Base-by-base conservation (phyloP, 2,113 vertebrate species). In the Cyanoramphus novaezelandiae region DNA sequence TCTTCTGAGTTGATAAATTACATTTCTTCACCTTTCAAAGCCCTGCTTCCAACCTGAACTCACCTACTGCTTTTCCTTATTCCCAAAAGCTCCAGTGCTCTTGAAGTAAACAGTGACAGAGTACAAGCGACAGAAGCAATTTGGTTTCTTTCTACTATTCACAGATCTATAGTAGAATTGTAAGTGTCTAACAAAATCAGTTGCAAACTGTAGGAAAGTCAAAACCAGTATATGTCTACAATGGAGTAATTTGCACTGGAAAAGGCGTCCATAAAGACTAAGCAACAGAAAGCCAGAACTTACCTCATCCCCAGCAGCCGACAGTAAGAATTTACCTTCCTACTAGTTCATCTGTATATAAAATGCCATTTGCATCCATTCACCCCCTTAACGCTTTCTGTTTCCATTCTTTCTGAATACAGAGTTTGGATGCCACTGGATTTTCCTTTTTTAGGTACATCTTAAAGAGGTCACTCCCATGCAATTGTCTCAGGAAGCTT, bases 301-400 rank as follows among this genome's bases (percentile, higher is more conserved):
- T 60, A 76, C 44, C 67, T 76, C 44, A 82, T 47, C 92, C 37
- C 49, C 27, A 90, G 63, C 37, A 88, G 63, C 0, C 74, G 43
- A 72, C 70, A 80, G 17, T 59, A 92, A 92, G 52, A 88, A 93
- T n/a, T 89, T 75, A 95, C 64, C 44, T 93, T 88, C 37, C 57
- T 53, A 85, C 25, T 80, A 86, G n/a, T 29, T 86, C 63, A 75
- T 35, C 71, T 93, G 71, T 31, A 57, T 43, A 69, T 21, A 29
- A 91, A 76, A 3, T 20, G 14, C 39, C 17, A 64, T 3, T 28
- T 35, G 24, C 27, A 59, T 17, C 23, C 13, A 10, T 41, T 57
- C 63, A 80, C 15, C 17, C n/a, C 47, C 31, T 80, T 33, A 76
- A 91, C 6, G 29, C 33, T 39, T 82, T 67, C 65, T 62, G 41